Base-by-base conservation (phyloP, 2,888 invertebrate genomes). In the Cenopis cana region DNA sequence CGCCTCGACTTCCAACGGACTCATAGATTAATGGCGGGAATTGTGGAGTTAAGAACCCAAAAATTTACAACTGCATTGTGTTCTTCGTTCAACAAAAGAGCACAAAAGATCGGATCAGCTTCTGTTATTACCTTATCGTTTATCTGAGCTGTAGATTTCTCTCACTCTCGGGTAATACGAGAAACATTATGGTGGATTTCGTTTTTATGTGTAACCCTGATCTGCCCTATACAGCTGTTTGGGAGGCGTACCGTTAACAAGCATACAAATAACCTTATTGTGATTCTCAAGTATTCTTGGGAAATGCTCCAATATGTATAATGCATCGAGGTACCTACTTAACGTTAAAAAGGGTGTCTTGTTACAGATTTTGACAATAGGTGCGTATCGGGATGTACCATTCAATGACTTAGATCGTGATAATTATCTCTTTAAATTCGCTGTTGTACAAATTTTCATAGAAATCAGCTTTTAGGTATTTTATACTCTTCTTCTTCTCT, bases 1-100 rank as follows among this genome's bases (percentile, higher is more conserved):
- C 87, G 90, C 82, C 85, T 92, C 91, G 82, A 89, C 89, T 93
- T 91, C 89, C 92, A 89, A 86, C 89, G 89, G 89, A 86, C 82
- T 82, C 87, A 89, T 89, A 91, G 89, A 92, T 91, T 91, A 90
- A 91, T 89, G 91, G 86, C 89, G 90, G 87, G 90, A 91, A 90
- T 90, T 89, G 90, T 89, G 87, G 89, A 91, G 90, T 91, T 91
- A 89, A 92, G 91, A 91, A 88, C 91, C 91, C 90, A 91, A 92
- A 91, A 91, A 92, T 91, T 93, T 91, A 93, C 93, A 93, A 93
- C 91, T 91, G 89, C 88, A 91, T 93, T 93, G 93, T 93, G 75
- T 82, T 82, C 76, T 73, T 77, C 77, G 76, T 76, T 73, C 76
- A 87, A 92, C 90, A 92, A 93, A 87, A 85, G 89, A 77, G 82